Percentiles rank a stretch among this genome's conserved stretches.
phyloP scores from a whole-genome alignment of 1,140 invertebrate species.

The Platyscapa corneri region DNA sequence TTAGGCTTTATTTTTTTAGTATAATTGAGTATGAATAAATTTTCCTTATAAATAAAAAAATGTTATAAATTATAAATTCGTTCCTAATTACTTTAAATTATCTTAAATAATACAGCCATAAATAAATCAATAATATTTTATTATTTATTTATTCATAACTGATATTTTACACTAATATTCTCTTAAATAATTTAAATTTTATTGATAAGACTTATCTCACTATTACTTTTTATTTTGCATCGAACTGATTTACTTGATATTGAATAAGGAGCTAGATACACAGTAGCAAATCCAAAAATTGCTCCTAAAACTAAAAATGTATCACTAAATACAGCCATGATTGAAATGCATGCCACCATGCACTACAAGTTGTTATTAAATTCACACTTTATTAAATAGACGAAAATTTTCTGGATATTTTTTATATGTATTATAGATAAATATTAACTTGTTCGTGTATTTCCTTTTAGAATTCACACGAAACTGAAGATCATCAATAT shows the following conservation, averaged over 20 bases:
- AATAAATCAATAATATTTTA: too few species aligned
- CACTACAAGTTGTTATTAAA: background rate
- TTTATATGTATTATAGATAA: background rate
- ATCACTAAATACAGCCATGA: conserved; percentile 25
- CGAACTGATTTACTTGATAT: background rate
- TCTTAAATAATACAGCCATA: too few species aligned
- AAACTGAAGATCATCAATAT: conserved; percentile 17
- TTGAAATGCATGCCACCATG: background rate
- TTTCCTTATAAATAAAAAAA: too few species aligned
- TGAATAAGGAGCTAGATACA: background rate
- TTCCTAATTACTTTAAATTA: too few species aligned
- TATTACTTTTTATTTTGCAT: background rate
- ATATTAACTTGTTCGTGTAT: background rate
- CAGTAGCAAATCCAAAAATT: conserved; percentile 12
- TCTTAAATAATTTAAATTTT: background rate
- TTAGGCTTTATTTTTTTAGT: too few species aligned
- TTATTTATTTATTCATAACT: too few species aligned
- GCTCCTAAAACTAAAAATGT: conserved; percentile 24
- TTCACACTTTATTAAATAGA: background rate
- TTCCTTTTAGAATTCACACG: background rate
- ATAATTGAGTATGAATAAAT: too few species aligned
- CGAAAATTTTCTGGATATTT: background rate
- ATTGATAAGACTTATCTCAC: background rate
- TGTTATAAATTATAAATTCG: too few species aligned
- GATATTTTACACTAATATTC: too few species aligned